Percentiles rank a stretch among this genome's conserved stretches.
Conservation (phyloP, 1,140 invertebrate genomes). For the Penaeus japonicus region DNA sequence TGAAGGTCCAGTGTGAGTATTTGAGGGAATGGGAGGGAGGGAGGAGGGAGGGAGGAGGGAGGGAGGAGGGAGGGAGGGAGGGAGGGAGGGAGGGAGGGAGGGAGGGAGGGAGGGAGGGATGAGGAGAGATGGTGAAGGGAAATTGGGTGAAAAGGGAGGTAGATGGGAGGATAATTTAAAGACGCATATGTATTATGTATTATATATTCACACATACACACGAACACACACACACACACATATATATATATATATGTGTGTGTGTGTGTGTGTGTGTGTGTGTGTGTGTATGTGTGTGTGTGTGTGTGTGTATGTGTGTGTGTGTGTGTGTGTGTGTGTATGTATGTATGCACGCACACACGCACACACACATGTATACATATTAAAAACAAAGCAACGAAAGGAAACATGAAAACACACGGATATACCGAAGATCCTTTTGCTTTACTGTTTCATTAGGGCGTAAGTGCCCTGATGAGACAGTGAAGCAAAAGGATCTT, state of each 20-base stretch:
- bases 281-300: not conserved
- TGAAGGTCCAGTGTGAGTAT: constrained; percentile 77
- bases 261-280: no score
- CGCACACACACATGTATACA: not conserved
- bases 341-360: not conserved
- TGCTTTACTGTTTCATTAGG: not conserved
- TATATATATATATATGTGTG: no score
- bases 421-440: not conserved
- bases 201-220: no score
- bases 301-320: not conserved
- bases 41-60: not conserved
- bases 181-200: no score
- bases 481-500: not conserved
- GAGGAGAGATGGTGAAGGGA: no score
- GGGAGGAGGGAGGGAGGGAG: not conserved
- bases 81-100: not conserved
- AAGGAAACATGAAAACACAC: not conserved
- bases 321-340: constrained; percentile 6
- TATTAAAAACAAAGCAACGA: not conserved
- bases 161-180: no score
- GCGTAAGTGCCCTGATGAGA: not conserved
- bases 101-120: no score
- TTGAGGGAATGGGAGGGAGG: not conserved
- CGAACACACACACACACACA: no score
- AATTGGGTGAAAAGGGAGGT: no score